Conservation (phyloP, 2,888 invertebrate genomes). For the Tetropium fuscum region DNA sequence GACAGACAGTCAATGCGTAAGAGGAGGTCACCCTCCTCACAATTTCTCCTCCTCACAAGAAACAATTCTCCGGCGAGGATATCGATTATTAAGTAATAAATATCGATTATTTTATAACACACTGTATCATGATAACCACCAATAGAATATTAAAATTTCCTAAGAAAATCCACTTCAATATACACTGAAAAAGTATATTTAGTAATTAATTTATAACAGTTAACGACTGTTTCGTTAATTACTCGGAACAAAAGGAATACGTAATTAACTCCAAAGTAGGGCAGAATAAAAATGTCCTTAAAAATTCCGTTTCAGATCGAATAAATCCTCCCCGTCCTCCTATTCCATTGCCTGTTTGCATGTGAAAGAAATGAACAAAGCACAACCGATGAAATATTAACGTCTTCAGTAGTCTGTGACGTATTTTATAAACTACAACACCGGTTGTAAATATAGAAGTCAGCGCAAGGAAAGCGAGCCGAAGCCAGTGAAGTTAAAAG, state of each 20-base stretch:
- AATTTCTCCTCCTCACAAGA: no score
- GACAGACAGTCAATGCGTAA: no score
- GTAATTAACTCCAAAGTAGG: slow-evolving; percentile 6
- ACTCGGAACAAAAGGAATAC: slow-evolving; percentile 6
- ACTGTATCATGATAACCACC: no score
- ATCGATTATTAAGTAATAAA: no score
- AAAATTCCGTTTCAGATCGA: slow-evolving; percentile 16
- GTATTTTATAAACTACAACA: slow-evolving; percentile 42
- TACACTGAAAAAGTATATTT: background rate
- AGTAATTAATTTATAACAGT: background rate
- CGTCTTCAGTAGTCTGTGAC: slow-evolving; percentile 40
- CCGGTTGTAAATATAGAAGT: slow-evolving; percentile 31
- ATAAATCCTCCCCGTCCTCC: slow-evolving; percentile 37
- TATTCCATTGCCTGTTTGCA: slow-evolving; percentile 26
- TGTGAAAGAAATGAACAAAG: slow-evolving; percentile 39
- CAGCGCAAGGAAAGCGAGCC: slow-evolving; percentile 12
- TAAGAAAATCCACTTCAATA: no score
- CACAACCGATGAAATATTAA: slow-evolving; percentile 43
- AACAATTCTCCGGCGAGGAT: no score
- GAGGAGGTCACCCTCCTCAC: no score
- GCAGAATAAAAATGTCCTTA: slow-evolving; percentile 6
- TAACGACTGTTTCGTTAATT: background rate
- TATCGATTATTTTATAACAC: no score
- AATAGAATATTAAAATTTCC: no score
- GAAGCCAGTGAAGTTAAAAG: slow-evolving; percentile 49